Conservation (phyloP, 2,113 vertebrate genomes). For the Sclerurus mexicanus region DNA sequence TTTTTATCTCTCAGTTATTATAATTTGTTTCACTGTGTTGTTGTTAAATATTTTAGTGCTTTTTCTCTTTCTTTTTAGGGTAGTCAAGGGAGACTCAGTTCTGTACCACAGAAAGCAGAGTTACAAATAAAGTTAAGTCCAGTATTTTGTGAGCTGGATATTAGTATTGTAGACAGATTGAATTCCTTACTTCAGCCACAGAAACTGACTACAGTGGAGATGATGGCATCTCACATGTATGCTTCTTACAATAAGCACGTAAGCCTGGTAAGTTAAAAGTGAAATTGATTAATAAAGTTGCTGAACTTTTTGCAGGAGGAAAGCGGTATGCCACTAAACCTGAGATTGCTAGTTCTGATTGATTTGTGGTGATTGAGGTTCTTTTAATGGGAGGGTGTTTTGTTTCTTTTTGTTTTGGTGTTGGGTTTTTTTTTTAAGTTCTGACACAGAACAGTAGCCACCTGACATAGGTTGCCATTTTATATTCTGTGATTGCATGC, state of each 20-base stretch:
- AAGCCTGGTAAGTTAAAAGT: conserved; percentile 85
- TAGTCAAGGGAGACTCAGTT: conserved; percentile 90
- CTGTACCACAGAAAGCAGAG: conserved; percentile 90
- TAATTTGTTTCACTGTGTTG: not conserved
- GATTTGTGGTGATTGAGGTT: not conserved
- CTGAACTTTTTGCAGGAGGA: not conserved
- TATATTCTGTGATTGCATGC: not conserved
- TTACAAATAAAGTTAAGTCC: conserved; percentile 87
- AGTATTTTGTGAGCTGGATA: conserved; percentile 88
- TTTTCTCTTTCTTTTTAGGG: conserved; percentile 73
- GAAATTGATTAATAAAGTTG: not conserved
- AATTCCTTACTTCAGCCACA: conserved; percentile 95
- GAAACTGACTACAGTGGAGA: conserved; percentile 89
- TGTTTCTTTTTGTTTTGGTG: too few species aligned
- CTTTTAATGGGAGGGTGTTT: not conserved
- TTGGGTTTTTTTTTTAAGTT: not conserved
- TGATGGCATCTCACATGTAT: conserved; percentile 97
- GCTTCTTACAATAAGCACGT: conserved; percentile 94
- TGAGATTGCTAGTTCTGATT: not conserved
- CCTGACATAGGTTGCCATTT: not conserved
- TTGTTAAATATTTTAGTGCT: not conserved
- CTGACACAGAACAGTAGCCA: not conserved
- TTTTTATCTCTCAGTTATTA: not conserved
- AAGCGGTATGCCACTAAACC: not conserved
- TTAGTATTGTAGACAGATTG: conserved; percentile 96